Evolutionary conservation across 2,888 invertebrate genomes (phyloP), one percentile per base, ranked within the genome.

Genomic region (Drosophila greeni): DNA sequence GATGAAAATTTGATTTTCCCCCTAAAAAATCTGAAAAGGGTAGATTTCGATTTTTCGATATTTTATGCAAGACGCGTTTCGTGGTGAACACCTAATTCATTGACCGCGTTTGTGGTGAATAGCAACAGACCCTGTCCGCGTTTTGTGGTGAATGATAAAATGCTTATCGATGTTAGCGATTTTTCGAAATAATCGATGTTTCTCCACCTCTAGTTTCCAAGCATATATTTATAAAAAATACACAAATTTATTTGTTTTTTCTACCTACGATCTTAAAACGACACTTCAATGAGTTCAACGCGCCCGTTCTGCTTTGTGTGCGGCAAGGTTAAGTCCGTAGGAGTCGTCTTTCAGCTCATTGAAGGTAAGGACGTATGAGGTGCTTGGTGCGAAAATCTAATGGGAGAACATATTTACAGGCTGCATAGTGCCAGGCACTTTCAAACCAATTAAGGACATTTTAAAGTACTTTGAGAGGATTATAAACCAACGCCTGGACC

Each of bases 371-470:
- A 11, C 20, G n/a, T 14, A 14, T 47, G 29, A 8, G 5, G 29
- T 11, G 12, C 8, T 56, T 61, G 64, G 61, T 11, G 60, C 7
- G 1, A 58, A 45, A 47, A 9, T 16, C 36, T 53, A 33, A 67
- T 37, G n/a, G n/a, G 3, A 12, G 3, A 37, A 3, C 1, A 16
- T 29, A 31, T 37, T 67, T 76, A n/a, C 53, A 78, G 81, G 81
- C 18, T 79, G 78, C 52, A 79, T 79, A 8, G 78, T 79, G 9
- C 78, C 78, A 16, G 78, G 78, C 14, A 79, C 78, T 11, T 79
- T 79, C 18, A 79, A 79, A 55, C 78, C 78, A 2, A 79, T 79
- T 1, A 79, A 79, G 47, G 78, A 82, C 33, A 79, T 79, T 24
- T 14, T 79, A 0, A 79, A 79, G 48, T 77, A 82, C 33, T 79